phyloP scores from a whole-genome alignment of 2,888 invertebrate genomes.

The Nebria salina region DNA sequence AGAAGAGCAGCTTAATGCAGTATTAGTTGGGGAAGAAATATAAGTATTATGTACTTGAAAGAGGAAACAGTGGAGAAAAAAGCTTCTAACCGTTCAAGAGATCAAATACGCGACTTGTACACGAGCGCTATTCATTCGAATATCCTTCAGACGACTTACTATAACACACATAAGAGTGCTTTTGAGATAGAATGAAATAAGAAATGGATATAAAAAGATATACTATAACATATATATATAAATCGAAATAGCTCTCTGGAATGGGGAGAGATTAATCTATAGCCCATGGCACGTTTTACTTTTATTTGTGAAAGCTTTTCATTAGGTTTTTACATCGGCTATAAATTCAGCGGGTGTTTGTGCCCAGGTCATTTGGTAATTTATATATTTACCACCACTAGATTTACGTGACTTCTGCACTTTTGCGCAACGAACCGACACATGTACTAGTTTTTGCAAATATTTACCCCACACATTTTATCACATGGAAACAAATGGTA shows the following conservation, averaged over 20 bases:
- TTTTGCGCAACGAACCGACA: background rate
- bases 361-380: slow-evolving; percentile 57
- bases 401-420: slow-evolving; percentile 22
- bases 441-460: background rate
- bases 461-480: background rate
- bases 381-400: slow-evolving; percentile 53
- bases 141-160: slow-evolving; percentile 31
- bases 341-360: slow-evolving; percentile 52
- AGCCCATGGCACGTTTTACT: slow-evolving; percentile 41
- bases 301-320: slow-evolving; percentile 46
- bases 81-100: slow-evolving; percentile 12
- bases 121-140: slow-evolving; percentile 16
- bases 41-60: slow-evolving; percentile 44
- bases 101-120: slow-evolving; percentile 34
- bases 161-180: slow-evolving; percentile 22
- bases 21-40: slow-evolving; percentile 29
- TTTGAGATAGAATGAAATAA: slow-evolving; percentile 36
- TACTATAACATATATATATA: background rate
- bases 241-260: slow-evolving; percentile 23
- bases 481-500: background rate
- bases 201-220: slow-evolving; percentile 17
- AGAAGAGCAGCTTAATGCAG: slow-evolving; percentile 23
- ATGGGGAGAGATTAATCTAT: slow-evolving; percentile 42
- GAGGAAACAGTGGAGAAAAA: slow-evolving; percentile 20
- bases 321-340: slow-evolving; percentile 45